Conservation (phyloP, 92 coral and sea anemone genomes). For the Hydrozoanthus gracilis region DNA sequence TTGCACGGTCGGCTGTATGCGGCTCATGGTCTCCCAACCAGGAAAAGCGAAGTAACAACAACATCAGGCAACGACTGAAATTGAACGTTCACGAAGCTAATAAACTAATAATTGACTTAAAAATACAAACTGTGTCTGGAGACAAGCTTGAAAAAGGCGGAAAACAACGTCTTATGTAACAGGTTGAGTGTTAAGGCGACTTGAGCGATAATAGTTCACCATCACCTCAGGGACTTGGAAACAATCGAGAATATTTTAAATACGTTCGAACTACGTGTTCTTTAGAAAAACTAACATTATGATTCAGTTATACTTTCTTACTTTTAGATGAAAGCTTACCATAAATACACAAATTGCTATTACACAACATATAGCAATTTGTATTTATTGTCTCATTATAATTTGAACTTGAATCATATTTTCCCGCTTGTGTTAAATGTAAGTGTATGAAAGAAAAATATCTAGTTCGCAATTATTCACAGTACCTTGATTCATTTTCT, state of each 20-base stretch:
- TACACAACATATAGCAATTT: not conserved
- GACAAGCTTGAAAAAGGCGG: not conserved
- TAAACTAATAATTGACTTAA: not conserved
- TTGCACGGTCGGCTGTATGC: conserved; percentile 14
- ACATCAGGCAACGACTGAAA: not conserved
- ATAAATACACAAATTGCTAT: not conserved
- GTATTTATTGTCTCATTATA: not conserved
- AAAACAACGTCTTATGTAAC: not conserved
- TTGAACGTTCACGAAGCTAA: not conserved
- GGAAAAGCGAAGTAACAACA: conserved; percentile 19
- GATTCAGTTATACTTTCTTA: not conserved
- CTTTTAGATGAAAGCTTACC: not conserved
- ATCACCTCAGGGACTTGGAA: too few relatives aligned
- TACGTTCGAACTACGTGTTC: not conserved
- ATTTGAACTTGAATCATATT: not conserved
- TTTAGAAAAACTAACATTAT: not conserved
- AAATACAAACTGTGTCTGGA: not conserved
- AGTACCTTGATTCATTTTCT: conserved; percentile 43
- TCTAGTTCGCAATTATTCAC: not conserved
- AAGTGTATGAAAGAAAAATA: not conserved
- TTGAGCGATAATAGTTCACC: not conserved
- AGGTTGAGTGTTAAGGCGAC: conserved; percentile 2
- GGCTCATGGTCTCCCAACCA: conserved; percentile 15
- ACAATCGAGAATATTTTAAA: not conserved
- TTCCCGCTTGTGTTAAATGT: not conserved